Conservation (phyloP, 2,797 vertebrate genomes). For the Limnodromus scolopaceus region DNA sequence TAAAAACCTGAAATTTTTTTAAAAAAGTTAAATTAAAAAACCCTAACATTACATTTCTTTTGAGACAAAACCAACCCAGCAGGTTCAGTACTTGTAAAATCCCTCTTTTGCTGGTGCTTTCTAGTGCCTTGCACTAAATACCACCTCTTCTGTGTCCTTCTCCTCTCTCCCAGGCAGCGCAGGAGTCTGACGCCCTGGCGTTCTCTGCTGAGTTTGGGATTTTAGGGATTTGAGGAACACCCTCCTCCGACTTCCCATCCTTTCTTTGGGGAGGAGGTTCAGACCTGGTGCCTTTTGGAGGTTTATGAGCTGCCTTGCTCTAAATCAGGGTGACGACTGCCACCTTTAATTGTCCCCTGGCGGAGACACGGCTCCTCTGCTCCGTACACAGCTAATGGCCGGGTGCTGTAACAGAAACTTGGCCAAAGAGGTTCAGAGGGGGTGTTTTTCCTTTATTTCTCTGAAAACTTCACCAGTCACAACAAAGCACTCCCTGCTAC, state of each 20-base stretch:
- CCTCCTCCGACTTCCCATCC: neutral
- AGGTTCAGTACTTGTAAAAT: neutral
- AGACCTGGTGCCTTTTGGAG: accelerated
- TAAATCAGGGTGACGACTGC: neutral
- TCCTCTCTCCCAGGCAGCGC: neutral
- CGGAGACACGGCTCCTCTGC: neutral
- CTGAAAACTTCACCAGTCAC: neutral
- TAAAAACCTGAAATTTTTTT: neutral
- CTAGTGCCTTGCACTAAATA: too few relatives aligned
- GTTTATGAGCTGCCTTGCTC: neutral
- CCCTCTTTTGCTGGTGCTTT: neutral
- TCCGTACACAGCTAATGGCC: neutral
- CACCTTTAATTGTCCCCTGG: neutral
- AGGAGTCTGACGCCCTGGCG: too few relatives aligned
- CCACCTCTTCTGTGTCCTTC: neutral
- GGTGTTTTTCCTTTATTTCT: neutral
- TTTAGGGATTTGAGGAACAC: neutral
- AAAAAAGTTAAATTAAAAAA: too few relatives aligned
- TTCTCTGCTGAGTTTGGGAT: neutral
- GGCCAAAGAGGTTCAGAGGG: neutral
- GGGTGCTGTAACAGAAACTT: neutral
- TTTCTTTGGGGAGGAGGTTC: neutral
- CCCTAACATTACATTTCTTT: neutral
- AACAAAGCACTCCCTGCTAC: neutral
- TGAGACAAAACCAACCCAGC: neutral